Evolutionary conservation across 2,113 vertebrate genomes (phyloP), one percentile per base, ranked within the genome.

Genomic region (Perca fluviatilis): DNA sequence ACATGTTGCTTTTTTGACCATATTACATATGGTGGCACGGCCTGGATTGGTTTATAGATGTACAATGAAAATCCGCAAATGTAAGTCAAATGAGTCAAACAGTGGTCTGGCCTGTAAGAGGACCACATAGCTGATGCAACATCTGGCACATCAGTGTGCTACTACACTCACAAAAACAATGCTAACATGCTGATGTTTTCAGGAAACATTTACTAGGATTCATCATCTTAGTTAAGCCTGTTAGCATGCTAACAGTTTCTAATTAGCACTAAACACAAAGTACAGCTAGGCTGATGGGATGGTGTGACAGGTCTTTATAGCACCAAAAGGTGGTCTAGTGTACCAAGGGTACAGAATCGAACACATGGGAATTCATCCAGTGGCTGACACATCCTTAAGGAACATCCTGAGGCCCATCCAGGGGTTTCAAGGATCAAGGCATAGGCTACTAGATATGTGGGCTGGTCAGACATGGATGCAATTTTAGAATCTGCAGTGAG

Each of bases 401-500:
- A 56, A 23, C 53, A 12, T 23, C 21, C 1, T 23, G 21, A 56
- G 53, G 11, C 21, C 53, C 53, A 56, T n/a, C 10, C 21, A 56
- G 21, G 51, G 21, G 10, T n/a, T 56, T 56, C 53, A 56, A 40
- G 10, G n/a, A 56, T 56, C 10, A 12, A 56, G 8, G 51, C 51
- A n/a, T 11, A 23, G 53, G 21, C 21, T n/a, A 4, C 21, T 19
- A 54, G 21, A n/a, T 56, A n/a, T 23, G 50, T 19, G 53, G 11
- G 9, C 19, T 30, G 14, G 6, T 3, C 25, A 60, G 25, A 61
- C 27, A 61, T 33, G 58, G 58, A 61, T 61, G 25, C 16, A 27
- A n/a, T 49, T 49, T 66, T 3, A 66, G 14, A 27, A 23, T 65
- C 63, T 47, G 62, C 40, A 64, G 62, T 15, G 61, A 64, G 62